Evolutionary conservation across 2,113 vertebrate genomes (phyloP), one percentile per base, ranked within the genome.

Genomic region (Amphilophus citrinellus): DNA sequence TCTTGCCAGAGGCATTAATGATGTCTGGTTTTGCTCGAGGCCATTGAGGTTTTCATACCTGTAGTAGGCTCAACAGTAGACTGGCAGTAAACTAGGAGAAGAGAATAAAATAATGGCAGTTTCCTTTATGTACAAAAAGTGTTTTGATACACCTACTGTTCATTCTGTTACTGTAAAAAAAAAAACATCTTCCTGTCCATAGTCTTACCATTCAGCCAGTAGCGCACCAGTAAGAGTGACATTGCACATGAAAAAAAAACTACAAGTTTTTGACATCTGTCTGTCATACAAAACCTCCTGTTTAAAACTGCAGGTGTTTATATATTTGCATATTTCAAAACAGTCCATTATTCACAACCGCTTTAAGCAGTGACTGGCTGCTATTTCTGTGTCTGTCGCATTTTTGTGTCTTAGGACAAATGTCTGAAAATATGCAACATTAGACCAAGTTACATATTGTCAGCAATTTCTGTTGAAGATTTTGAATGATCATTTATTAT

Each of bases 1-100:
- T 61, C 57, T 60, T 13, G 3, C 57, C 39, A 30, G 58, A 20
- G 24, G 7, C 18, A n/a, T 58, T 59, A 32, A 68, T 17, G 18
- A 42, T 78, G 13, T 24, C 27, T 61, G 59, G 37, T 61, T 61
- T 61, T 61, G 13, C 10, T 82, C 3, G 0, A 20, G 6, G 7
- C 4, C 71, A 3, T 42, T 62, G 39, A 32, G 35, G 15, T 24
- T 77, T 61, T 61, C 24, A 1, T 86, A 88, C 86, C 77, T 88
- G 81, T 37, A 24, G 39, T 61, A 3, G 57, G 22, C 2, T 2
- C 3, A 35, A 68, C 42, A 20, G 32, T 17, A 3, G 18, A 7
- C 2, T 27, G 5, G 73, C 87, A 89, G 59, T 84, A 65, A 61
- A 20, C 87, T 89, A 57, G 82, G 58, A 87, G 24, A 50, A 8